Evolutionary conservation across 2,888 invertebrate species (phyloP).

Genomic region (Cephalotes varians): DNA sequence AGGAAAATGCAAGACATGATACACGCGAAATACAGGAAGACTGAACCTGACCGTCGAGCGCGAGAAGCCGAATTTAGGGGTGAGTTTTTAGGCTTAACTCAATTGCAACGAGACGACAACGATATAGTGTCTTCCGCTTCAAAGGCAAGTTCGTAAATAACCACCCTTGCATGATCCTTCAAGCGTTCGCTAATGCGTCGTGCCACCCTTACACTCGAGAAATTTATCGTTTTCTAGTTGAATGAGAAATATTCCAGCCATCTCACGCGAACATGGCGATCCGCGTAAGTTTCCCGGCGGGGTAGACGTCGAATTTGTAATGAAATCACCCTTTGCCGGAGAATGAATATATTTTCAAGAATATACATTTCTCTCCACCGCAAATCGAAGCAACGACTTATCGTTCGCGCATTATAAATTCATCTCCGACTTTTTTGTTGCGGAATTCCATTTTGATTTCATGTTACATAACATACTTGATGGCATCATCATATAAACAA

Average conservation of each 20-base stretch:
- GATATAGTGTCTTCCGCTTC: conserved; percentile 71
- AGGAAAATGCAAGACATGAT: conserved; percentile 66
- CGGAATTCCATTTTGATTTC: conserved; percentile 3
- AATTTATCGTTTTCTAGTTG: conserved; percentile 74
- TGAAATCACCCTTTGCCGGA: conserved; percentile 27
- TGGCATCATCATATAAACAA: neutral
- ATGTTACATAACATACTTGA: neutral
- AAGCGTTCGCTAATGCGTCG: conserved; percentile 55
- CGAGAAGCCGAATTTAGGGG: conserved; percentile 45
- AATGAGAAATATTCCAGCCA: conserved; percentile 69
- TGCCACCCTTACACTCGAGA: conserved; percentile 54
- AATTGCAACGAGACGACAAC: conserved; percentile 75
- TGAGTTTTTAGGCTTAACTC: conserved; percentile 77
- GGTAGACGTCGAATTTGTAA: conserved; percentile 51
- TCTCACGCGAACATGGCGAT: conserved; percentile 35
- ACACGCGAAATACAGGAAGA: conserved; percentile 62
- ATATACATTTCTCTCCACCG: neutral
- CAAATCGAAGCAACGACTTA: conserved; percentile 16
- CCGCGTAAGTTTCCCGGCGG: conserved; percentile 19
- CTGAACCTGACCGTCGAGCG: conserved; percentile 73
- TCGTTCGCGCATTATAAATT: conserved; percentile 22
- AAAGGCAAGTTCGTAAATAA: conserved; percentile 73
- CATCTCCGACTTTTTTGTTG: neutral
- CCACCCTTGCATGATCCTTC: conserved; percentile 63
- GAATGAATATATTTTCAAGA: conserved; percentile 56